Evolutionary conservation across 2,797 vertebrate genomes (phyloP), one percentile per base, ranked within the genome.

Genomic region (Anisognathus igniventris): DNA sequence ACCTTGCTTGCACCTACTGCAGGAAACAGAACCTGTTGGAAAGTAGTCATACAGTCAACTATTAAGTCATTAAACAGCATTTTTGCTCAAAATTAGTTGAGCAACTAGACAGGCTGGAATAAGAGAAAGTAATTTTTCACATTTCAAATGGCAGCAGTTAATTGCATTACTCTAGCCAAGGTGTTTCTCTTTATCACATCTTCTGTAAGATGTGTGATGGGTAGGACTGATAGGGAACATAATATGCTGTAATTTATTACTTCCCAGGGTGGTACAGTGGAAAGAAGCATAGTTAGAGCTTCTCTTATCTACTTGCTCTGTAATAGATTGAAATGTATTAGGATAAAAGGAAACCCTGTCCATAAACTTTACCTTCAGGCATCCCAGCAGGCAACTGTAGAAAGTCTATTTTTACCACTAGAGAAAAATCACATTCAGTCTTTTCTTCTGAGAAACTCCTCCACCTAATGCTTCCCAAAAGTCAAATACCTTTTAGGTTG

Each of bases 161-260:
- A 90, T 82, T 94, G 74, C 74, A 79, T 89, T 87, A 61, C 84
- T 57, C 91, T 64, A 22, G 70, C 66, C 31, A 17, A 74, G 82
- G 71, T 64, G 45, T 79, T 88, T 85, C 64, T 78, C 35, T 70
- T 89, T 89, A 48, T 73, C 76, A 50, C 5, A 1, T 61, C 51
- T 80, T 76, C 57, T 21, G 9, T 68, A 92, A 92, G 58, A 76
- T 6, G 22, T 73, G 48, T 66, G 83, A 93, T 91, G 60, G 74
- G 35, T 76, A 48, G 60, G 72, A 50, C 60, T 91, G 95, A 92
- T 90, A 84, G 53, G 40, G 70, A 90, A 90, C 64, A 82, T 93
- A 94, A 90, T 86, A 90, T 56, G 54, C 80, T 86, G 78, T 93
- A 86, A 93, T 90, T 96, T 91, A 89, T 89, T 92, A 42, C 94